Evolutionary conservation across 2,113 vertebrate species (phyloP).

Genomic region (Ophiodon elongatus): DNA sequence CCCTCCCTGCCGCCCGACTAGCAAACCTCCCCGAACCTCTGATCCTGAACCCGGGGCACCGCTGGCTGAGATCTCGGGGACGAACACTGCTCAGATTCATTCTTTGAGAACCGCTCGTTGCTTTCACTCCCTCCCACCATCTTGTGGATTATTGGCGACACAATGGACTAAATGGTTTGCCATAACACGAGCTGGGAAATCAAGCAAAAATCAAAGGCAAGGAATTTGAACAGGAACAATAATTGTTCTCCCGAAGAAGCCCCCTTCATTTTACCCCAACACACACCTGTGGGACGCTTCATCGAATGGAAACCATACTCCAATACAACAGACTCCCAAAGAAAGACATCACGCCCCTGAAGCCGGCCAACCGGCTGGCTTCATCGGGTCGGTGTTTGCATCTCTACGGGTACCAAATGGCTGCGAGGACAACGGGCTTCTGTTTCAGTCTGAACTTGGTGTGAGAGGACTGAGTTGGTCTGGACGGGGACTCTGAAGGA

Average conservation of each 20-base stretch:
- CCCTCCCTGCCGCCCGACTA: not conserved
- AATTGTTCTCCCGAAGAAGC: not conserved
- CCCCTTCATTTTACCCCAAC: not conserved
- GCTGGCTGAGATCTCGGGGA: conserved; percentile 11
- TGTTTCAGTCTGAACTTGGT: not conserved
- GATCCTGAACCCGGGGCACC: conserved; percentile 37
- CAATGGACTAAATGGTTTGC: not conserved
- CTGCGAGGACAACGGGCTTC: not conserved
- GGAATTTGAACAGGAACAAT: not conserved
- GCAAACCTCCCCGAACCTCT: conserved; percentile 17
- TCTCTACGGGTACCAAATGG: not conserved
- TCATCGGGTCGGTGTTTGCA: not conserved
- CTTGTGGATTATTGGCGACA: not conserved
- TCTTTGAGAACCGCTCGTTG: not conserved
- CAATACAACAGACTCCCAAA: not conserved
- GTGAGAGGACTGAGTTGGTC: not conserved
- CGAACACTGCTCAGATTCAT: conserved; percentile 3
- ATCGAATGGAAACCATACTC: not conserved
- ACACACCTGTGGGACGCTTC: conserved; percentile 1
- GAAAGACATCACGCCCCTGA: not conserved
- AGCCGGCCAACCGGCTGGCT: not conserved
- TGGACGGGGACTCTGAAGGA: not conserved
- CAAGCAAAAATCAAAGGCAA: not conserved
- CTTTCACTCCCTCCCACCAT: conserved; percentile 12
- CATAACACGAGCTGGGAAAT: not conserved